Conservation (phyloP, 1,140 invertebrate genomes). For the Plutomurus gul region DNA sequence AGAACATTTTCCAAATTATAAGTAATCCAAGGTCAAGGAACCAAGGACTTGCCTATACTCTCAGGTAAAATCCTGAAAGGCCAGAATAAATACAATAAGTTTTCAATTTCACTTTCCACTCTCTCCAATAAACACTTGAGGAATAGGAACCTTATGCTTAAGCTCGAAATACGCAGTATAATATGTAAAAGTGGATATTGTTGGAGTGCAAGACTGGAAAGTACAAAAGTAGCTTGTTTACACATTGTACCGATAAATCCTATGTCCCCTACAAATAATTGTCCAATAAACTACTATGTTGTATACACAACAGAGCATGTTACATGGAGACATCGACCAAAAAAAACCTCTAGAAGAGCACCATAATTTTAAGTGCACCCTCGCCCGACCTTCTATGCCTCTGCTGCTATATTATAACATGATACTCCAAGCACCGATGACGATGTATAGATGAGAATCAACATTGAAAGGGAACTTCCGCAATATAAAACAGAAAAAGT, state of each 20-base stretch:
- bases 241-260: too few species aligned
- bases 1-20: constrained; percentile 37
- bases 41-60: constrained; percentile 33
- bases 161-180: too few species aligned
- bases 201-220: too few species aligned
- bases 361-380: not conserved
- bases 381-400: not conserved
- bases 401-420: not conserved
- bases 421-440: not conserved
- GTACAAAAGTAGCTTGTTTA: too few species aligned
- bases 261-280: too few species aligned
- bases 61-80: constrained; percentile 7
- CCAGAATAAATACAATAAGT: not conserved
- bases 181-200: too few species aligned
- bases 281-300: too few species aligned
- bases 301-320: too few species aligned
- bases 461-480: not conserved
- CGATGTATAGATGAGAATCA: not conserved
- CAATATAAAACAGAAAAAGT: not conserved
- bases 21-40: constrained; percentile 50
- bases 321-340: too few species aligned
- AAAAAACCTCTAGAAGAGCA: too few species aligned
- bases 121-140: constrained; percentile 10
- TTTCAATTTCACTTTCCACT: constrained; percentile 44
- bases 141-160: not conserved